Base-by-base conservation (phyloP, 2,113 vertebrate species). In the Anas platyrhynchos region DNA sequence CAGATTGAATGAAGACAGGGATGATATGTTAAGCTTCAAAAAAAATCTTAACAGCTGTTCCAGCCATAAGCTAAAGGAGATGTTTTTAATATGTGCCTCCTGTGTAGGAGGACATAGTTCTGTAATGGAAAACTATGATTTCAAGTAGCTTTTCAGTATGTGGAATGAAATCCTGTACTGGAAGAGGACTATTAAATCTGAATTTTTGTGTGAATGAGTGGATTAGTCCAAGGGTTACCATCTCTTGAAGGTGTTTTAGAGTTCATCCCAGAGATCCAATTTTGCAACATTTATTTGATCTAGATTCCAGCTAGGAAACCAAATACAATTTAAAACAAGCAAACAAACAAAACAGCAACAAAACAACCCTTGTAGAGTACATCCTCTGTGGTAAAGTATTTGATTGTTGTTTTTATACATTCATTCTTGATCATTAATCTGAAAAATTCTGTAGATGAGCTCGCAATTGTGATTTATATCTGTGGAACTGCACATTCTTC, bases 201-300 rank as follows among this genome's bases (percentile, higher is more conserved):
- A 27, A 5, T 41, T 72, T 27, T 69, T 32, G 1, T 6, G 11
- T 68, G 54, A 67, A 15, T 86, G 38, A 75, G 55, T 72, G 5
- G 9, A 5, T 18, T 69, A 5, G 1, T 43, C 13, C 23, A 73
- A 27, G 23, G 7, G 17, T 2, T 0, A 16, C 25, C 54, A 66
- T 10, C 4, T 72, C 15, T 48, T 48, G 21, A 58, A 84, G 26
- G 12, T 13, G 5, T 94, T 50, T 18, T 14, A n/a, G 16, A 31
- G 5, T 15, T 90, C 20, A 29, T 83, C 22, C 16, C n/a, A 38
- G 48, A 46, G 8, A 20, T 81, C 13, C 15, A 15, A 23, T 65
- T 87, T 13, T 52, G n/a, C 50, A 84, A 5, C 13, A 69, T 74
- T 72, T 22, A 61, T 81, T 67, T n/a, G n/a, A 5, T 84, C 61